These are phyloP conservation scores for Pelochelys cantorii DNA, from an alignment of 2,797 vertebrate species.

Conservation along the genomic window DNA sequence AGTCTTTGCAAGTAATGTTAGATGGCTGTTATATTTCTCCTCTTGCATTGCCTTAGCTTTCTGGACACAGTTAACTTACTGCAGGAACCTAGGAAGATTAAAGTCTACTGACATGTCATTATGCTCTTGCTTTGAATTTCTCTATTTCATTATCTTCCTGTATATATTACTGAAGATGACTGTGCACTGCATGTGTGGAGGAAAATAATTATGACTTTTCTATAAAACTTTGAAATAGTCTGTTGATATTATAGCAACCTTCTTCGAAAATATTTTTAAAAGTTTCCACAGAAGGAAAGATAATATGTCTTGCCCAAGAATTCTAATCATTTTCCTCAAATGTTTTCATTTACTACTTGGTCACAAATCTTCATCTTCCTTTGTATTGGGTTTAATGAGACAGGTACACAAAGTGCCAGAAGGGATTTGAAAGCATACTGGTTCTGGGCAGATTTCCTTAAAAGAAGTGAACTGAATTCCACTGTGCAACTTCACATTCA, in stretches of 20 bases:
- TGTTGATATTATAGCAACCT: neutral
- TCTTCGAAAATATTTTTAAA: neutral
- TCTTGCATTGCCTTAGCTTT: neutral
- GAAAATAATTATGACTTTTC: neutral
- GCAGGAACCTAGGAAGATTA: neutral
- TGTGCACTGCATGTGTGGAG: neutral
- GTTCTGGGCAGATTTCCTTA: neutral
- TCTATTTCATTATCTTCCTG: neutral
- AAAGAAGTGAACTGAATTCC: neutral
- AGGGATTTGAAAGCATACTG: neutral
- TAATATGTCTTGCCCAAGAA: conserved; percentile 5
- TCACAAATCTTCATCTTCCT: neutral
- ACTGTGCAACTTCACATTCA: neutral
- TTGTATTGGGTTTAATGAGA: neutral
- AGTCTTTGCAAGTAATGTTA: neutral
- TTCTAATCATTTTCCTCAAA: neutral
- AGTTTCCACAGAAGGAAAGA: neutral
- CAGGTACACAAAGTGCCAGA: neutral
- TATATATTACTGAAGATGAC: neutral
- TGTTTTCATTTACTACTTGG: neutral
- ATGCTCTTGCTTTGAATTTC: neutral
- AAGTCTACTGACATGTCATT: conserved; percentile 4
- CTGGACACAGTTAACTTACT: neutral
- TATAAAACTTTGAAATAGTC: neutral
- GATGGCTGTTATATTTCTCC: neutral